A percentile compares a stretch with the other conserved stretches of the same genome.
Conservation (phyloP, 1,140 invertebrate genomes). For the Macrocentrus cingulum region DNA sequence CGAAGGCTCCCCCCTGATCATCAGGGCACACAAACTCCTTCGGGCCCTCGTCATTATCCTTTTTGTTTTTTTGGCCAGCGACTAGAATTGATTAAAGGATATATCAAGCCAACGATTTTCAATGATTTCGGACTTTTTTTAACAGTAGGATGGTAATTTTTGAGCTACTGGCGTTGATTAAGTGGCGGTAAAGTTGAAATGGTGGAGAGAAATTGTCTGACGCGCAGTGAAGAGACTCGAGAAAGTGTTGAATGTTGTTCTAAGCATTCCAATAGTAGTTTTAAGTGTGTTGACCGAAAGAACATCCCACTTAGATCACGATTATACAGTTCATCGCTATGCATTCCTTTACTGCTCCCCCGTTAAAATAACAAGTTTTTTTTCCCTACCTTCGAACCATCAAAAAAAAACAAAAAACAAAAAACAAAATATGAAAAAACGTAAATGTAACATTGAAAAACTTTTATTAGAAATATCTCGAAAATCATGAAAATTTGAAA, state of each 20-base stretch:
- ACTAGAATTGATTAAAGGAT: conserved; percentile 40
- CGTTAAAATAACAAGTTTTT: neutral
- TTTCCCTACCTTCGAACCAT: no score
- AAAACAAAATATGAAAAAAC: neutral
- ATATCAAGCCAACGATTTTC: no score
- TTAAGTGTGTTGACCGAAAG: neutral
- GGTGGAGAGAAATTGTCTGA: neutral
- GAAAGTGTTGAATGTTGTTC: conserved; percentile 9
- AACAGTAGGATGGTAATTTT: conserved; percentile 9
- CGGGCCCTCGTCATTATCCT: conserved; percentile 64
- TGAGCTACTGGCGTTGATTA: no score
- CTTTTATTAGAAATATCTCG: no score
- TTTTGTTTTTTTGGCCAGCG: conserved; percentile 46
- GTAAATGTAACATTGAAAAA: neutral
- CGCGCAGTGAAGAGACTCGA: conserved; percentile 1
- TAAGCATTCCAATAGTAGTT: conserved; percentile 13
- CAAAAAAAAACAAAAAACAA: no score
- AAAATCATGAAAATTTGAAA: no score
- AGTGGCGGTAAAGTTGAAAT: no score
- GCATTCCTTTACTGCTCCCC: neutral
- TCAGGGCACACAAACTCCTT: conserved; percentile 74
- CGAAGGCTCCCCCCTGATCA: conserved; percentile 81
- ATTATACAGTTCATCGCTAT: neutral
- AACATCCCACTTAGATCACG: no score
- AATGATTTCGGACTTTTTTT: no score